A percentile compares a stretch with the other conserved stretches of the same genome.
These are phyloP conservation scores for Antidorcas marsupialis DNA, from an alignment of 2,113 vertebrate species.

Conservation along the genomic window DNA sequence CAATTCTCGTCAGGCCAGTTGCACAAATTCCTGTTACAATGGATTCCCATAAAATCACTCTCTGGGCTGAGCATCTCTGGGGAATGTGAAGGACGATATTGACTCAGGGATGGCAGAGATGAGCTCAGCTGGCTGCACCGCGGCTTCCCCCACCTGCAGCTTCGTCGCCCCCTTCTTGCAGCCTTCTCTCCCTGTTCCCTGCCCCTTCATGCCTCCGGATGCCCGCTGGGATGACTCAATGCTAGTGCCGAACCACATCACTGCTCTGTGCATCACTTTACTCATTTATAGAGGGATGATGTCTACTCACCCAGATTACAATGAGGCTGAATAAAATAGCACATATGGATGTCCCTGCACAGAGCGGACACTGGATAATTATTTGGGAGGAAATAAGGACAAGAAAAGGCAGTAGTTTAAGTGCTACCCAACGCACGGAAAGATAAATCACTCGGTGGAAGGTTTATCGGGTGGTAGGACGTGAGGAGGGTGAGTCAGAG, in stretches of 20 bases:
- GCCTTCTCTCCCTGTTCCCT: background rate
- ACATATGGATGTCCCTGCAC: background rate
- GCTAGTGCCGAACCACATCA: background rate
- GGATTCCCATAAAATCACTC: background rate
- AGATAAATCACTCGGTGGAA: constrained; percentile 45
- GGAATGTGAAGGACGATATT: background rate
- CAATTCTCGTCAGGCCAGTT: constrained; percentile 17
- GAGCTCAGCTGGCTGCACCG: background rate
- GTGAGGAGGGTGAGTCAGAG: constrained; percentile 59
- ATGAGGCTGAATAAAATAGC: background rate
- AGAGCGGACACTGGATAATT: background rate
- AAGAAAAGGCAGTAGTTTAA: background rate
- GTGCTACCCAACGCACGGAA: background rate
- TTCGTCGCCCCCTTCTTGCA: background rate
- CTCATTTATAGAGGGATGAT: background rate
- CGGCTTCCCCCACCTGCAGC: background rate
- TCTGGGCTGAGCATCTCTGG: background rate
- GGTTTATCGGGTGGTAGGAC: constrained; percentile 18
- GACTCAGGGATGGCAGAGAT: background rate
- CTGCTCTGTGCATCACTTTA: background rate
- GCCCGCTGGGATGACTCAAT: background rate
- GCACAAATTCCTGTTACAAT: background rate
- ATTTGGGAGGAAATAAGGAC: constrained; percentile 42
- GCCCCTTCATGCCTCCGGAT: background rate
- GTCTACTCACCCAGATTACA: background rate